A percentile compares a stretch with the other conserved stretches of the same genome.
Evolutionary conservation across 1,140 invertebrate genomes (phyloP).

Genomic region (Drosophila arizonae): DNA sequence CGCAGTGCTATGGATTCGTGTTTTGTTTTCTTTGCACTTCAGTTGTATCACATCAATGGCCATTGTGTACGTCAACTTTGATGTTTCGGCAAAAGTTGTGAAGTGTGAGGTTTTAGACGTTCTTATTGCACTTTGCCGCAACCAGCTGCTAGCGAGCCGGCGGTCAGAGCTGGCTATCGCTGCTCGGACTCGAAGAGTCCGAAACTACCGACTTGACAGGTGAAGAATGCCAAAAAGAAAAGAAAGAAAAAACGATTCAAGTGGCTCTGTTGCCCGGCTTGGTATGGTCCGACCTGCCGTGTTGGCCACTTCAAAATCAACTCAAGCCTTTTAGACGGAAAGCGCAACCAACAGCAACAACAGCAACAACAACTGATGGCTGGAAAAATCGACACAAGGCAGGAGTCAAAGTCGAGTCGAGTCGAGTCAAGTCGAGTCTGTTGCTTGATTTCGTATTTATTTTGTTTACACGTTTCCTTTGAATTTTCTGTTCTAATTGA

Average conservation of each 20-base stretch:
- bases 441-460: constrained; percentile 72
- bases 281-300: constrained; percentile 27
- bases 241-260: constrained; percentile 35
- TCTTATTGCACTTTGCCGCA: constrained; percentile 73
- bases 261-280: constrained; percentile 29
- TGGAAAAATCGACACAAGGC: constrained; percentile 75
- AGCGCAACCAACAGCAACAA: constrained; percentile 22
- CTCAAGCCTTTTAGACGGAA: constrained; percentile 74
- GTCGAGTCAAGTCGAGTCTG: constrained; percentile 21
- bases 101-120: constrained; percentile 81
- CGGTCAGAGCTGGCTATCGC: constrained; percentile 35
- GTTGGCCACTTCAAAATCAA: constrained; percentile 71
- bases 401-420: constrained; percentile 41
- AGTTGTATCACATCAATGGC: constrained; percentile 81
- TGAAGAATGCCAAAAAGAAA: constrained; percentile 78
- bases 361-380: constrained; percentile 18
- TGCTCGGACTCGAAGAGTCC: constrained; percentile 31
- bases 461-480: constrained; percentile 78
- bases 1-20: constrained; percentile 64
- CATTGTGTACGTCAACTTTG: constrained; percentile 81
- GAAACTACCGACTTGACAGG: constrained; percentile 69
- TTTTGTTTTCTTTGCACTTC: constrained; percentile 81
- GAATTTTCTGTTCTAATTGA: constrained; percentile 82
- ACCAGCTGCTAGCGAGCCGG: constrained; percentile 6
- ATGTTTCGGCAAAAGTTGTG: constrained; percentile 81